Conservation (phyloP, 2,113 vertebrate genomes). For the Herpetotheres cachinnans region DNA sequence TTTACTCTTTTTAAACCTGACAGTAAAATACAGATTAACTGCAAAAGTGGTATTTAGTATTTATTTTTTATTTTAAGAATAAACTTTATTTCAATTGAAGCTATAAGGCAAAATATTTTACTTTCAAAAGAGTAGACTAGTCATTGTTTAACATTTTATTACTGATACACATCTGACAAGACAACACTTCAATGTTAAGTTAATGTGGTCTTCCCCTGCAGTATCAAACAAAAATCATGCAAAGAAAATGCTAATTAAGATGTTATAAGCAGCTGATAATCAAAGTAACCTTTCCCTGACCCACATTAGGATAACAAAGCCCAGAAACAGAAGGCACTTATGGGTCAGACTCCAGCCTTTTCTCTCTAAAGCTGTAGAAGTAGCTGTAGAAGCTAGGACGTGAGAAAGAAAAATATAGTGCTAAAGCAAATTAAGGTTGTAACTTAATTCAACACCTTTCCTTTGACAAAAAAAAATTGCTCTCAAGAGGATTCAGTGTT, state of each 20-base stretch:
- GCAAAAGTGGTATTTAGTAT: neutral
- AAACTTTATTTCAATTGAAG: neutral
- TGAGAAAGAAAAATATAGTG: neutral
- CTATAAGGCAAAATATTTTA: neutral
- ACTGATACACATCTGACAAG: neutral
- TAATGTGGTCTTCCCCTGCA: neutral
- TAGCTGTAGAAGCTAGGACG: neutral
- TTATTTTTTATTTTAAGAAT: neutral
- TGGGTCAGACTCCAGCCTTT: neutral
- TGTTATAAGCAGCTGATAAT: neutral
- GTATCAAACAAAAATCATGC: slow-evolving; percentile 1
- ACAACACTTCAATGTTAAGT: neutral
- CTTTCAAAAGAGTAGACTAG: neutral
- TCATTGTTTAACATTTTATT: neutral
- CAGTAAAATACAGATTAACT: neutral
- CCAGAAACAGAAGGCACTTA: slow-evolving; percentile 36
- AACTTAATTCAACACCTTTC: neutral
- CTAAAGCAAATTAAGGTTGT: neutral
- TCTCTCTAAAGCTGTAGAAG: neutral
- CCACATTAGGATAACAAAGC: slow-evolving; percentile 43
- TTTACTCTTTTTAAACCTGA: neutral
- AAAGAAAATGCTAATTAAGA: slow-evolving; percentile 41
- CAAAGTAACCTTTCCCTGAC: slow-evolving; percentile 38
- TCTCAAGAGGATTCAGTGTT: neutral
- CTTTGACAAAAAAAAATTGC: neutral